Evolutionary conservation across 1,140 invertebrate genomes (phyloP), one percentile per base, ranked within the genome.

Genomic region (Leptinotarsa defecta): DNA sequence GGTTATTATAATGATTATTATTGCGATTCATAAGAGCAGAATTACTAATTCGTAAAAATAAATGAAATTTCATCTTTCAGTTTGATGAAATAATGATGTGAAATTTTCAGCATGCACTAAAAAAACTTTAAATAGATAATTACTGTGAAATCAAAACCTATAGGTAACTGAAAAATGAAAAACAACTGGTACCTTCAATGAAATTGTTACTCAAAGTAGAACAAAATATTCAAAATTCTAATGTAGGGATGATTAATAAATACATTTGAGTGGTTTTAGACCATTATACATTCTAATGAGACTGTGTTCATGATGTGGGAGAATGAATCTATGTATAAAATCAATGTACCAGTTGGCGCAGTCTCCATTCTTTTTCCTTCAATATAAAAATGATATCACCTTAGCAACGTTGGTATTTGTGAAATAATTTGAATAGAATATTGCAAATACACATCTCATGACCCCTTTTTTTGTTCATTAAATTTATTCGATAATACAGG

Each of bases 341-440:
- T 71, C 69, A 48, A 71, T 71, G 69, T 65, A 65, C 24, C 48
- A 20, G 13, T 49, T 27, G 69, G 69, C 69, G 69, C 69, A 71
- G 52, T 71, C 69, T 52, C 49, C 48, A 57, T 22, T 71, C 3
- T 71, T 57, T 19, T 57, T 43, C 34, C 34, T 43, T 43, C 34
- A 43, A 43, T 43, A 43, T 43, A 11, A 43, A 11, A 43, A 2
- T 11, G 8, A 43, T 11, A 43, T 43, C 34, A 8, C 34, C 34
- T 11, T 43, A 43, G 34, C 2, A 43, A 43, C 34, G 34, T 11
- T 43, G 8, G 8, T 43, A 43, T 43, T 43, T 34, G 34, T 0
- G 34, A 34, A 34, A 34, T 11, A 34, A 2, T 34, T 2, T 8
- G 34, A 34, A 34, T 34, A 11, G 34, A 34, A 8, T 8, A 11